Conservation (phyloP, 2,888 invertebrate species). For the Caradrina clavipalpis region DNA sequence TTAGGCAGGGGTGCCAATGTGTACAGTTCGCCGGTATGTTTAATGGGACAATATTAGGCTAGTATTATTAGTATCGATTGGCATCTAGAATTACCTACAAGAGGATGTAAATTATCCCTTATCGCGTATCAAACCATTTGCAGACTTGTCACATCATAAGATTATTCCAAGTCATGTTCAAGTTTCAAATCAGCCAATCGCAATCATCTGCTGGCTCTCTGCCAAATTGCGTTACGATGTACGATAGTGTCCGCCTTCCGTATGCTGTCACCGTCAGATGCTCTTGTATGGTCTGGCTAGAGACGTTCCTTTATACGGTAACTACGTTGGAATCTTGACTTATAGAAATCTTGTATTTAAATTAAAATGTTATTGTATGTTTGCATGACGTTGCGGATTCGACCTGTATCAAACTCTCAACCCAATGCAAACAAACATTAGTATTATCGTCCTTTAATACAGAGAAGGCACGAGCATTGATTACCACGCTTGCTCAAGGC, state of each 20-base stretch:
- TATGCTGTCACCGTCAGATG: conserved; percentile 25
- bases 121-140: conserved; percentile 3
- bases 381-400: no score
- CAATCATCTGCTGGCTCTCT: conserved; percentile 22
- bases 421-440: no score
- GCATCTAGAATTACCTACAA: no score
- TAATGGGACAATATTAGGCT: no score
- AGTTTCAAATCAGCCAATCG: conserved; percentile 29
- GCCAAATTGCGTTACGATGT: conserved; percentile 30
- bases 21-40: no score
- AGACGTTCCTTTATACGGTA: background rate
- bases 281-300: background rate
- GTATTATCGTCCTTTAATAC: no score
- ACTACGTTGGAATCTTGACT: background rate
- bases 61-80: no score
- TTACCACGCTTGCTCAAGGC: no score
- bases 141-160: conserved; percentile 11
- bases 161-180: conserved; percentile 34
- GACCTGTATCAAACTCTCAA: no score
- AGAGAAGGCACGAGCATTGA: no score
- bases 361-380: no score
- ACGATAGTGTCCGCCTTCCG: conserved; percentile 2
- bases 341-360: background rate
- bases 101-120: conserved; percentile 8
- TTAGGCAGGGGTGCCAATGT: no score